Percentiles rank a stretch among this genome's conserved stretches.
Evolutionary conservation across 1,140 invertebrate genomes (phyloP).

Genomic region (Eufriesea mexicana): DNA sequence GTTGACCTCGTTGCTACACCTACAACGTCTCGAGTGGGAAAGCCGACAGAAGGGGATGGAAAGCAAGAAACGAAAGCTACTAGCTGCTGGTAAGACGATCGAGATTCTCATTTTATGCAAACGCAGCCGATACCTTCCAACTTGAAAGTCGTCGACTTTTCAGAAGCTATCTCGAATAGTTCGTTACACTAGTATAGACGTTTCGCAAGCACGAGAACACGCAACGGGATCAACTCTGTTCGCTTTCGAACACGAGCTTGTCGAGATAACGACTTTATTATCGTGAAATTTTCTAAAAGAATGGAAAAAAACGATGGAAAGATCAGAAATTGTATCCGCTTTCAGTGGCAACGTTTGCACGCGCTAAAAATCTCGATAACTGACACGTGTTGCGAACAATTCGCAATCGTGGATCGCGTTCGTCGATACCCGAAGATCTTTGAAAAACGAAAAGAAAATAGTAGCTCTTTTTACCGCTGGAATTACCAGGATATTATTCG

Average conservation of each 20-base stretch:
- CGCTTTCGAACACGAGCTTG: too few species aligned
- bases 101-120: slow-evolving; percentile 72
- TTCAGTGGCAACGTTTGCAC: too few species aligned
- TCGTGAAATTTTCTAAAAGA: too few species aligned
- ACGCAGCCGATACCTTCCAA: slow-evolving; percentile 67
- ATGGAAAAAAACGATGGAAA: too few species aligned
- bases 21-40: slow-evolving; percentile 20
- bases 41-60: background rate
- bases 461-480: slow-evolving; percentile 63
- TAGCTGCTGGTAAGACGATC: slow-evolving; percentile 33
- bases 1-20: slow-evolving; percentile 44
- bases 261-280: too few species aligned
- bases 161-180: slow-evolving; percentile 67
- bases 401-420: background rate
- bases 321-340: too few species aligned
- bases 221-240: background rate
- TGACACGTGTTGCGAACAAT: background rate
- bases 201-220: background rate
- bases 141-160: slow-evolving; percentile 73
- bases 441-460: background rate
- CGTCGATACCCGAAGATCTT: background rate
- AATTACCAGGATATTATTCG: slow-evolving; percentile 76
- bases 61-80: slow-evolving; percentile 24
- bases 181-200: slow-evolving; percentile 40
- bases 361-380: background rate